Evolutionary conservation across 1,140 invertebrate species (phyloP), one percentile per base, ranked within the genome.

Genomic region (Pseudomyrmex sp.): DNA sequence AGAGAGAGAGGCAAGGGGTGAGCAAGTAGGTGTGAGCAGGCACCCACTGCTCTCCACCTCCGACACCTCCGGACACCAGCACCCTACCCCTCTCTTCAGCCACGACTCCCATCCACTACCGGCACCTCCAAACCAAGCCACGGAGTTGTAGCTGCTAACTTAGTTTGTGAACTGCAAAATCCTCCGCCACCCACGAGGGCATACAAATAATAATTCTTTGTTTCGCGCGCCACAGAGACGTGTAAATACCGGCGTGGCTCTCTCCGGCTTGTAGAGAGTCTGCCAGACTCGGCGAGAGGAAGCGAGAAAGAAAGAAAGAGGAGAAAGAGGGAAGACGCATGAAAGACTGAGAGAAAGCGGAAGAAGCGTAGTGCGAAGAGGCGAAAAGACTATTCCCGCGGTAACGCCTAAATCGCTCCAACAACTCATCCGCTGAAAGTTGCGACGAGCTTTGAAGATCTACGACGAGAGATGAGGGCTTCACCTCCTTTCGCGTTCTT

Each of bases 171-270:
- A 94, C 91, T 93, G 92, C 89, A 91, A 92, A 94, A 94, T 94
- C 92, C 92, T 92, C 87, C 87, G 90, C 87, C 91, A 88, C 88
- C 90, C 92, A 91, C 90, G 88, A 91, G 90, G 90, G 88, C 89
- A 92, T 91, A 93, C 92, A 93, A 93, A 93, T 93, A 93, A 94
- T 93, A 94, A 94, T 94, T 94, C 93, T 94, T 93, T 93, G 93
- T 94, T 94, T 94, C 92, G 88, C 88, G 75, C 82, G 84, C 86
- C 85, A 89, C 85, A 85, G 87, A 91, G 93, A 94, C 91, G 92
- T 93, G 93, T 93, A 93, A 93, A 93, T 93, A 94, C 91, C 90
- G 84, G 77, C 86, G 82, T 88, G 88, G 88, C 83, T 92, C 85
- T 88, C 82, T 69, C 68, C 63, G 26, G 76, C 85, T 85, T 75